Evolutionary conservation across 2,888 invertebrate genomes (phyloP).

Genomic region (Cheilosia scutellata): DNA sequence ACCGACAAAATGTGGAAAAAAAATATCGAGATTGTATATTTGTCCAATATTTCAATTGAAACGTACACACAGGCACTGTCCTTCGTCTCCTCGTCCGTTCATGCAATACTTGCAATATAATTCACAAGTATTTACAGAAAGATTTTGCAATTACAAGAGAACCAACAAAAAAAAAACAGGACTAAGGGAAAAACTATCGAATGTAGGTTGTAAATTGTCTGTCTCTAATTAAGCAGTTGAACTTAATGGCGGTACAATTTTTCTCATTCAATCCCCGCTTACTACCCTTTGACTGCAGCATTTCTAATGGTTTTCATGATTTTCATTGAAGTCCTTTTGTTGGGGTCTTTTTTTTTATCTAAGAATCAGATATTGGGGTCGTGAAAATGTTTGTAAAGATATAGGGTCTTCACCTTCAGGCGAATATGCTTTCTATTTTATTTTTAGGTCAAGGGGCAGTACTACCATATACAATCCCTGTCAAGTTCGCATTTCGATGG

Average conservation of each 20-base stretch:
- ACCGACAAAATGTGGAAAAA: too few relatives aligned
- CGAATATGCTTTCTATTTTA: too few relatives aligned
- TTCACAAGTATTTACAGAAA: constrained; percentile 8
- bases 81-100: background rate
- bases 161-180: background rate
- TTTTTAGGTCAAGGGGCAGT: too few relatives aligned
- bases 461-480: too few relatives aligned
- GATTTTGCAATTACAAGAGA: constrained; percentile 13
- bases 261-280: constrained; percentile 5
- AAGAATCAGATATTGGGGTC: background rate
- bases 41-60: background rate
- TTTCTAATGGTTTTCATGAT: background rate
- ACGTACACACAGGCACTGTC: background rate
- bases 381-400: background rate
- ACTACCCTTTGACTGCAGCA: background rate
- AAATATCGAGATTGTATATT: too few relatives aligned
- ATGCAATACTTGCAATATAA: background rate
- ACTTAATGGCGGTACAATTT: constrained; percentile 28
- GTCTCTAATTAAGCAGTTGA: constrained; percentile 42
- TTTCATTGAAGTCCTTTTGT: background rate
- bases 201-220: constrained; percentile 23
- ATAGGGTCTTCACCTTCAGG: background rate
- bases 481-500: too few relatives aligned
- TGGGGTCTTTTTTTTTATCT: background rate
- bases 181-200: background rate